Evolutionary conservation across 1,140 invertebrate species (phyloP).

Genomic region (Drosophila nasuta): DNA sequence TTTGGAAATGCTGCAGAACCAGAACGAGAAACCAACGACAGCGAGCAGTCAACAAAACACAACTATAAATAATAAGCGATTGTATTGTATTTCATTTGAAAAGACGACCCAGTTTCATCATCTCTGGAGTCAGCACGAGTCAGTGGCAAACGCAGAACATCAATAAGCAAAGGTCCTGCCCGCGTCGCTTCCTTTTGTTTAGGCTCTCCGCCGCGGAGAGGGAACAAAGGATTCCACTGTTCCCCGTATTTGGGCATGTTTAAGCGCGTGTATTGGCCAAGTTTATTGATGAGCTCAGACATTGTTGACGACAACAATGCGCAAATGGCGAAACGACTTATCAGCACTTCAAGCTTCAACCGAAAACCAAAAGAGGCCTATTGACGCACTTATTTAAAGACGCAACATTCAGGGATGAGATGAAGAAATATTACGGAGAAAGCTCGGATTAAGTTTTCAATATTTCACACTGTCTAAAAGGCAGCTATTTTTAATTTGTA

Average conservation of each 20-base stretch:
- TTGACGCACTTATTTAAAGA: conserved; percentile 22
- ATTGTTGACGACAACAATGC: conserved; percentile 43
- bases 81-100: conserved; percentile 73
- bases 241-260: conserved; percentile 31
- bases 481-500: too few relatives aligned
- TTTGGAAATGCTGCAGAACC: conserved; percentile 3
- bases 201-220: not conserved
- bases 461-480: too few relatives aligned
- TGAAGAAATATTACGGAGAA: not conserved
- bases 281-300: conserved; percentile 60
- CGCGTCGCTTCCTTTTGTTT: conserved; percentile 51
- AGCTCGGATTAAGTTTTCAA: not conserved
- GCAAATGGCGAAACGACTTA: conserved; percentile 41
- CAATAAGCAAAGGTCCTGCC: conserved; percentile 24
- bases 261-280: conserved; percentile 53
- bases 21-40: not conserved
- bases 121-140: conserved; percentile 12
- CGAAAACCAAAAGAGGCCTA: not conserved
- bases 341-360: conserved; percentile 4
- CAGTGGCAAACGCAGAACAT: conserved; percentile 11
- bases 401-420: not conserved
- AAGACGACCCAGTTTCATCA: conserved; percentile 40
- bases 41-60: conserved; percentile 46
- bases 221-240: conserved; percentile 45
- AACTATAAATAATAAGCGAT: conserved; percentile 71